Conservation (phyloP, 2,888 invertebrate genomes). For the Aspidiotus destructor region DNA sequence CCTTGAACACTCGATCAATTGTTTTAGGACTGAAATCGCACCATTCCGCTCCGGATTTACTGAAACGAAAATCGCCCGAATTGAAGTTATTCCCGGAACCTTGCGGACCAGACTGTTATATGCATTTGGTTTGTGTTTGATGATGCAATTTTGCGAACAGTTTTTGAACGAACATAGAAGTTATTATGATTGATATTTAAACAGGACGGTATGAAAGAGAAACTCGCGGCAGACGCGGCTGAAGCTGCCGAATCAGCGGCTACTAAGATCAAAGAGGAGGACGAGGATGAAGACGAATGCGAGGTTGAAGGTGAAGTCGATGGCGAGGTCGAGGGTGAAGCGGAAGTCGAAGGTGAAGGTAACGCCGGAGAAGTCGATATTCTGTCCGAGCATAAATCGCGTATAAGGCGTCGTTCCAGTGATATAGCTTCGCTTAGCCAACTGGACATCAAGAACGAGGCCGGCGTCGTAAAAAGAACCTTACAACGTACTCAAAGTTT, state of each 20-base stretch:
- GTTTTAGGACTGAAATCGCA: slow-evolving; percentile 69
- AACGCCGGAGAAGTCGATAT: not conserved
- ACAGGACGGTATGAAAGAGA: slow-evolving; percentile 78
- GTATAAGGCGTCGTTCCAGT: slow-evolving; percentile 11
- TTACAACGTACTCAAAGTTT: slow-evolving; percentile 11
- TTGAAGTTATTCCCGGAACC: slow-evolving; percentile 75
- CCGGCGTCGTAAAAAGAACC: not conserved
- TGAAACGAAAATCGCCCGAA: slow-evolving; percentile 79
- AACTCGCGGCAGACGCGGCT: slow-evolving; percentile 51
- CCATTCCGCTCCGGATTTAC: slow-evolving; percentile 81
- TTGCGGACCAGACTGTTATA: slow-evolving; percentile 77
- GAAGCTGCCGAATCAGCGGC: slow-evolving; percentile 50
- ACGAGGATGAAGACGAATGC: slow-evolving; percentile 42
- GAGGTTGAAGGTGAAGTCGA: slow-evolving; percentile 43
- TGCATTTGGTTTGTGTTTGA: slow-evolving; percentile 60
- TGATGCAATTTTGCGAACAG: not conserved
- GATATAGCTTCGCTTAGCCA: slow-evolving; percentile 14
- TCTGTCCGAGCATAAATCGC: slow-evolving; percentile 7
- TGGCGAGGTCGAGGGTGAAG: slow-evolving; percentile 44
- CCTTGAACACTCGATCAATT: not conserved
- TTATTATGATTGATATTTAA: not conserved
- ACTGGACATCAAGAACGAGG: not conserved
- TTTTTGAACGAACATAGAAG: not conserved
- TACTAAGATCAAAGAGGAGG: slow-evolving; percentile 45
- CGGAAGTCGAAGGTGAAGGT: slow-evolving; percentile 36